phyloP scores from a whole-genome alignment of 2,888 invertebrate genomes.

The Frankliniella intonsa region DNA sequence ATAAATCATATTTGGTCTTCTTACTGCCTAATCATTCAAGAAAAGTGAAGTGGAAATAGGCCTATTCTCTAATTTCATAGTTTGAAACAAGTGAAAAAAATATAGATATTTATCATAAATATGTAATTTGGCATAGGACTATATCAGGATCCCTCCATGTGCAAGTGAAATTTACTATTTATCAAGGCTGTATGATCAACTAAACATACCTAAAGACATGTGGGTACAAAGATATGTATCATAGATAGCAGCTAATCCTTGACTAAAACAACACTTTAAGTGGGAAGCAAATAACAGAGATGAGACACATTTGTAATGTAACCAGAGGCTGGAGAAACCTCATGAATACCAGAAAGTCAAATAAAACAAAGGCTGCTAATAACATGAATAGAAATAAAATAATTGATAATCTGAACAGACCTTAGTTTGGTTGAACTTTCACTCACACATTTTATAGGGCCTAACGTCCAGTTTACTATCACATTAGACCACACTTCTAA shows the following conservation, averaged over 20 bases:
- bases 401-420: too few species aligned
- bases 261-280: not conserved
- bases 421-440: not conserved
- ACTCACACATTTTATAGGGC: not conserved
- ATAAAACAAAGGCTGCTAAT: too few species aligned
- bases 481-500: conserved; percentile 9
- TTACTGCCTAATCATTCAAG: not conserved
- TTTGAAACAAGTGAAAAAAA: conserved; percentile 16
- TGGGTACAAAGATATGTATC: too few species aligned
- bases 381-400: too few species aligned
- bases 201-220: too few species aligned
- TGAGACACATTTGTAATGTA: too few species aligned
- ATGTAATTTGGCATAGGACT: conserved; percentile 16
- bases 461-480: not conserved
- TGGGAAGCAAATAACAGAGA: too few species aligned
- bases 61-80: not conserved
- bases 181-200: not conserved
- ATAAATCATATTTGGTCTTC: conserved; percentile 22
- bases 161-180: not conserved
- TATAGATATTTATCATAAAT: not conserved
- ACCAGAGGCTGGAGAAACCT: too few species aligned
- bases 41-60: not conserved
- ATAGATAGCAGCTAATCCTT: too few species aligned
- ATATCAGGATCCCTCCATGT: not conserved
- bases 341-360: too few species aligned